Percentiles rank a stretch among this genome's conserved stretches.
phyloP scores from a whole-genome alignment of 1,140 invertebrate genomes.

The Piezodorus guildinii region DNA sequence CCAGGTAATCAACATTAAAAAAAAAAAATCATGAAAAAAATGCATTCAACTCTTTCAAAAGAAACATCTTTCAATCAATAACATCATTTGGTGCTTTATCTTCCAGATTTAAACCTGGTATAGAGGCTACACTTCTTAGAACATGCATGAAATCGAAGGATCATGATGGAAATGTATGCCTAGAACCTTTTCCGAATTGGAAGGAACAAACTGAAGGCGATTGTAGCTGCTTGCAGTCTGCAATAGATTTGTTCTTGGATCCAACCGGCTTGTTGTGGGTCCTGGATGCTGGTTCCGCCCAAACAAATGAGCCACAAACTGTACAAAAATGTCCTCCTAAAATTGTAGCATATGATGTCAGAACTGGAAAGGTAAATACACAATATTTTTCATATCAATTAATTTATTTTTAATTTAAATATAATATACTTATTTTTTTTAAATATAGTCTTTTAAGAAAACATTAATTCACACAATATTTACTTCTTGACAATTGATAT shows the following conservation, averaged over 20 bases:
- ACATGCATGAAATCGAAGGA: constrained; percentile 34
- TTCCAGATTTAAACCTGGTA: constrained; percentile 17
- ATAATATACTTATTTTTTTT: not conserved
- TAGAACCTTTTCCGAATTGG: constrained; percentile 50
- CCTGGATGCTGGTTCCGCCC: constrained; percentile 51
- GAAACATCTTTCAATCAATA: too few relatives aligned
- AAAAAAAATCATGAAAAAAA: not conserved
- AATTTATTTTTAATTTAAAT: not conserved
- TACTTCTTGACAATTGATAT: too few relatives aligned
- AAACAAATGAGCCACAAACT: constrained; percentile 39
- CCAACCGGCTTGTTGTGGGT: constrained; percentile 50
- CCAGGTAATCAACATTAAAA: constrained; percentile 40
- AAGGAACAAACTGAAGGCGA: constrained; percentile 47
- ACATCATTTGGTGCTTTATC: not conserved
- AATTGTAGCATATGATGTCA: constrained; percentile 47
- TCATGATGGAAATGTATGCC: constrained; percentile 33
- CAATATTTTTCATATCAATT: not conserved
- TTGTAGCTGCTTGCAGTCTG: constrained; percentile 46
- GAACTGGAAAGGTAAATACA: constrained; percentile 38
- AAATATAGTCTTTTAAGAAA: too few relatives aligned
- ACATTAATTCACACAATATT: too few relatives aligned
- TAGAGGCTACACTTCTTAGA: not conserved
- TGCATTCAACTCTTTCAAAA: too few relatives aligned
- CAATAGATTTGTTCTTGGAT: constrained; percentile 46
- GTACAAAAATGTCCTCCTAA: constrained; percentile 51